Percentiles rank a stretch among this genome's conserved stretches.
Evolutionary conservation across 2,113 vertebrate genomes (phyloP).

Genomic region (Aegypius monachus): DNA sequence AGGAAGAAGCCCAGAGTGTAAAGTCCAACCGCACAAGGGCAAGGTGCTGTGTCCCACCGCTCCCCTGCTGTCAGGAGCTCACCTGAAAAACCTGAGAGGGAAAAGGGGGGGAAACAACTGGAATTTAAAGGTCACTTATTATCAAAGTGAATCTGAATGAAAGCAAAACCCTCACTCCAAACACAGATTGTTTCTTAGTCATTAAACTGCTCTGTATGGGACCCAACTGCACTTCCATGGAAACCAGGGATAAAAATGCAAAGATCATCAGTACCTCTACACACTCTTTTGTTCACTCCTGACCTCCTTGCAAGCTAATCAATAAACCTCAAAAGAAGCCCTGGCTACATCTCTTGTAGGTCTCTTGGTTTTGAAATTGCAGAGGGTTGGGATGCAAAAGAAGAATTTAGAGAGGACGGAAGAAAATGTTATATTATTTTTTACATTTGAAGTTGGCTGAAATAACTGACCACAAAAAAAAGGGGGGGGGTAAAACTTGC

Average conservation of each 20-base stretch:
- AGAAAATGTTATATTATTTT: not conserved
- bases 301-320: not conserved
- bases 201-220: not conserved
- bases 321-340: not conserved
- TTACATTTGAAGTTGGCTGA: not conserved
- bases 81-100: not conserved
- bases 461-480: not conserved
- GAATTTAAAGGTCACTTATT: not conserved
- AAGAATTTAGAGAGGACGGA: not conserved
- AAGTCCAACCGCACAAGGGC: not conserved
- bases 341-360: not conserved
- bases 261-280: not conserved
- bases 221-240: not conserved
- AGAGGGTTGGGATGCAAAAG: not conserved
- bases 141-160: not conserved
- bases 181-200: not conserved
- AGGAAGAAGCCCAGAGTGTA: not conserved
- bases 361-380: not conserved
- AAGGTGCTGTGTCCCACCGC: not conserved
- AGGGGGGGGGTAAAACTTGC: no score
- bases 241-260: not conserved
- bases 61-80: rapidly evolving
- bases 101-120: not conserved
- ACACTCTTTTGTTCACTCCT: not conserved
- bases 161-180: not conserved